Conservation (phyloP, 2,113 vertebrate species). For the Gracilinanus agilis region DNA sequence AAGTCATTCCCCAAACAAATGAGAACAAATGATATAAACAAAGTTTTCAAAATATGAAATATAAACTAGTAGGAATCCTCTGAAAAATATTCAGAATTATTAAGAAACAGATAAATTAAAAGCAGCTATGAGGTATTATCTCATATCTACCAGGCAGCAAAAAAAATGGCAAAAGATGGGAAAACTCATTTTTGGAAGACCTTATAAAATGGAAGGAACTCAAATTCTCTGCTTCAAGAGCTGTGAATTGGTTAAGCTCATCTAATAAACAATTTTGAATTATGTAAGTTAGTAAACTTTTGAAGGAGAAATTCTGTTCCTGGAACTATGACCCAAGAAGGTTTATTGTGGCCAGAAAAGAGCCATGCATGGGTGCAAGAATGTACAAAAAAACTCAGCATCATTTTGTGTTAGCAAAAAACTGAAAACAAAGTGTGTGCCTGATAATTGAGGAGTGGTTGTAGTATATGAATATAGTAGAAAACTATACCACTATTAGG, state of each 20-base stretch:
- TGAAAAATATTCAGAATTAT: background rate
- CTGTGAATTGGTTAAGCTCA: background rate
- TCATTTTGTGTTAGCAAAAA: background rate
- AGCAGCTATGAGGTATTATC: too few species aligned
- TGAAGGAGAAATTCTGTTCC: background rate
- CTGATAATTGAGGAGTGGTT: background rate
- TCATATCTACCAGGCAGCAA: background rate
- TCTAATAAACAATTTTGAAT: background rate
- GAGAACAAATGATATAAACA: background rate
- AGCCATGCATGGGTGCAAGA: background rate
- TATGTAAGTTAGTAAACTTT: background rate
- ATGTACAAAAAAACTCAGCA: background rate
- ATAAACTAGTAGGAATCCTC: background rate
- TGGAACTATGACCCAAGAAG: background rate
- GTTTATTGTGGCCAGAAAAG: background rate
- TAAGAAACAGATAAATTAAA: too few species aligned
- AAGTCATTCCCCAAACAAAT: background rate
- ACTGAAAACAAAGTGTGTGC: background rate
- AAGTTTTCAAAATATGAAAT: background rate
- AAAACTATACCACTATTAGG: background rate
- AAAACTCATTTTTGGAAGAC: background rate
- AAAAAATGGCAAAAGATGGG: background rate
- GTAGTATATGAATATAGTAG: background rate
- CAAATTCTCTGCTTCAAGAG: background rate
- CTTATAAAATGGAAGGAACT: background rate